Evolutionary conservation across 1,140 invertebrate genomes (phyloP), one percentile per base, ranked within the genome.

Genomic region (Brachionus paranguensis): DNA sequence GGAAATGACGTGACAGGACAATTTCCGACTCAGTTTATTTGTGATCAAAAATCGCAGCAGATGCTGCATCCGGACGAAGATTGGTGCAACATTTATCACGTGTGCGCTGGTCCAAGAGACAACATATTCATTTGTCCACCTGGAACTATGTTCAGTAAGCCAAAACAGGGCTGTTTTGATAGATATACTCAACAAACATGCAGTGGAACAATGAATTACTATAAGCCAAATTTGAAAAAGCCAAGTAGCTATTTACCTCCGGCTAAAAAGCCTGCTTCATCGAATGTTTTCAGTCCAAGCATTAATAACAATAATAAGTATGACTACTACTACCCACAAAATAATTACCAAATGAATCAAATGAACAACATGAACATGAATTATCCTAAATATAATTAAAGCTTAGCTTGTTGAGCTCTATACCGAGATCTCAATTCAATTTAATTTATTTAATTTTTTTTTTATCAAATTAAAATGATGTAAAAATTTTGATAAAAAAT

Each of bases 61-160:
- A 12, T 55, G 45, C 33, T 84, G 24, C 53, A 70, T 33, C 7
- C 27, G 1, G 83, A 84, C n/a, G 14, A 43, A n/a, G 83, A 84
- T 65, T 84, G 83, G 83, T 84, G 83, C 41, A 84, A 84, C 27
- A 72, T 84, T 11, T 84, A 84, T 64, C 83, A 84, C 60, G 70
- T 76, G 8, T 84, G 83, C 33, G 60, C 60, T 41, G 81, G 81
- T 70, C 60, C 41, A 4, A 45, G 70, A 41, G 83, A 84, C 27
- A 84, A 84, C 60, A 84, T 84, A 33, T 84, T 74, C 47, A 74
- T 84, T 33, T 84, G 83, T 76, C 83, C 83, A 78, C 83, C 83
- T 43, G 70, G 83, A 43, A 84, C 83, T 7, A 43, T 84, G 24
- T 84, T 84, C 37, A 84, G 60, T n/a, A 50, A 64, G 17, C 27